Evolutionary conservation across 2,888 invertebrate species (phyloP), one percentile per base, ranked within the genome.

Genomic region (Hypercompe scribonia): DNA sequence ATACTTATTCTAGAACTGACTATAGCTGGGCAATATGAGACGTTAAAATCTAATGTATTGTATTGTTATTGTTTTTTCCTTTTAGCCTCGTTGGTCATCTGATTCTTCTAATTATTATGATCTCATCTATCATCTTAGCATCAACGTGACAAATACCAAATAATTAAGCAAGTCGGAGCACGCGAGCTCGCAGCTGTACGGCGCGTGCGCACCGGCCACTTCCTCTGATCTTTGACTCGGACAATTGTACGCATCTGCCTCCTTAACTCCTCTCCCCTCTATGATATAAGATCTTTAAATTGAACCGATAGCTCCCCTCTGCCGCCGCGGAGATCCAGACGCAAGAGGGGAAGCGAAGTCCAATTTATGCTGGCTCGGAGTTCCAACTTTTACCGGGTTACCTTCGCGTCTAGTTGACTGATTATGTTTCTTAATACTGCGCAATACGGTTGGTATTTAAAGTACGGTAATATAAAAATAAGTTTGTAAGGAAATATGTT

Each of bases 191-290:
- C 82, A 82, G 81, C 78, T 84, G 85, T 68, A 70, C 82, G 89
- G 87, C 89, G 88, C 89, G 87, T 87, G 93, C 92, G 92, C 92
- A 90, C 90, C 90, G 88, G 89, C 88, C 89, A 93, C 95, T 95
- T 95, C 95, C 95, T 95, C 94, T 95, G 95, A 95, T 94, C 95
- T 95, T 93, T 95, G 95, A 95, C 95, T 93, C 91, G 81, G 84
- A 84, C 94, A 95, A 95, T 95, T 94, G 93, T 88, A 86, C 87
- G 89, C 95, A 95, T 94, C 95, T 95, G 95, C 91, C 92, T 91
- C 66, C 70, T 75, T 72, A 64, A 67, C 72, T 75, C 64, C 64
- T 88, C 85, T 81, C 88, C 79, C 78, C 84, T 82, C 80, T 84
- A 82, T 88, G 90, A 89, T 90, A 89, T 87, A 89, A 91, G 90